phyloP scores from a whole-genome alignment of 2,113 vertebrate species.

The Sporophila hypoxantha region DNA sequence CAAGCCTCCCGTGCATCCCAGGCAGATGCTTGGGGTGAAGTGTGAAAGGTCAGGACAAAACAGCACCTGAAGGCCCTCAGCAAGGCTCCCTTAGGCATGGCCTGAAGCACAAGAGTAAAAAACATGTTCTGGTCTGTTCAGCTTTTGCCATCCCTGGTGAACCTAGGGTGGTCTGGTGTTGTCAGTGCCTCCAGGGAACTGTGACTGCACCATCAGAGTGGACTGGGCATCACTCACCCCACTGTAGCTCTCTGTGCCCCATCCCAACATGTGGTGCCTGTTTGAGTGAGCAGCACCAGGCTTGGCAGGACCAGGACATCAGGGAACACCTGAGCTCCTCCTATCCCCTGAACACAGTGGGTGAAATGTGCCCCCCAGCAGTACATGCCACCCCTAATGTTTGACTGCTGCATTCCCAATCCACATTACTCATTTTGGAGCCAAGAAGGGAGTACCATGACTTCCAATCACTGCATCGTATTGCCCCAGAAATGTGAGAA shows the following conservation, averaged over 20 bases:
- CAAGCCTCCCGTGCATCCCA: neutral
- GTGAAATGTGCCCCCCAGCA: neutral
- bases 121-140: neutral
- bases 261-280: neutral
- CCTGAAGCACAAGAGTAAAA: neutral
- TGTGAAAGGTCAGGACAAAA: neutral
- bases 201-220: neutral
- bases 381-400: neutral
- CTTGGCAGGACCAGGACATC: neutral
- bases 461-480: neutral
- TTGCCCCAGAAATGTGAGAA: neutral
- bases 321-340: neutral
- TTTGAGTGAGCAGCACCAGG: neutral
- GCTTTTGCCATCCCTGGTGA: neutral
- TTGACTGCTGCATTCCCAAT: neutral
- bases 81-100: neutral
- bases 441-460: neutral
- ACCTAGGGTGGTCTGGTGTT: neutral
- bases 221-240: neutral
- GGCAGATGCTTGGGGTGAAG: neutral
- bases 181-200: neutral
- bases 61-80: neutral
- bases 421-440: neutral
- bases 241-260: neutral
- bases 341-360: neutral